phyloP scores from a whole-genome alignment of 2,888 invertebrate genomes.

The Stenchaetothrips biformis region DNA sequence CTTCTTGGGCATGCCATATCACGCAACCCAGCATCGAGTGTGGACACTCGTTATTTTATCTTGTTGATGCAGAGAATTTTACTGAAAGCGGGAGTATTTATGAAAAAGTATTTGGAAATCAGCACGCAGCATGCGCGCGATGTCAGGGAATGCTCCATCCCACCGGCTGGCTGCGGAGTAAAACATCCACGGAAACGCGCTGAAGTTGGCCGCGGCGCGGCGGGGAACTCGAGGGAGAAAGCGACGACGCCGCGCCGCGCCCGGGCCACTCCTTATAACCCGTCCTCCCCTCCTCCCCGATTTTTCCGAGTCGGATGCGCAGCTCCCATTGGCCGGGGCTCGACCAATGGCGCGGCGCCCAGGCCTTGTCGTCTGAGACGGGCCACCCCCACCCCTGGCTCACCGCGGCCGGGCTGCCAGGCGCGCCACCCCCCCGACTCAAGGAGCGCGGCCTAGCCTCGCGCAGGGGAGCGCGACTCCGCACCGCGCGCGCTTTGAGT shows the following conservation, averaged over 20 bases:
- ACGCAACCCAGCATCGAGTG: too few species aligned
- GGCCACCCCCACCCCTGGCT: background rate
- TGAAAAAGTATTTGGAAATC: too few species aligned
- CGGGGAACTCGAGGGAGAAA: too few species aligned
- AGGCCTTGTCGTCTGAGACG: conserved; percentile 8
- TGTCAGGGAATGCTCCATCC: too few species aligned
- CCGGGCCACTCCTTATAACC: background rate
- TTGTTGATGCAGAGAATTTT: too few species aligned
- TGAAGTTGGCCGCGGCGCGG: too few species aligned
- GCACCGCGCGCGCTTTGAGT: background rate
- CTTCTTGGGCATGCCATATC: too few species aligned
- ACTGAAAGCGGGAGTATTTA: too few species aligned
- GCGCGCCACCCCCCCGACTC: background rate
- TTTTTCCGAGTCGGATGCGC: background rate
- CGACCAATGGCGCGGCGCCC: conserved; percentile 21
- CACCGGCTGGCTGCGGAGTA: too few species aligned
- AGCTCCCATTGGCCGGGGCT: background rate
- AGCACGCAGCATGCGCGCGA: too few species aligned
- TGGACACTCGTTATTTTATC: too few species aligned
- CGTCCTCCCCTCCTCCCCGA: background rate
- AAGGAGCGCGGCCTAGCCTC: conserved; percentile 8
- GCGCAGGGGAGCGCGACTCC: background rate
- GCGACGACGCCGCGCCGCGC: background rate
- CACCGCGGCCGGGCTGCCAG: background rate
- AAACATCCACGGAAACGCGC: too few species aligned